Evolutionary conservation across 2,797 vertebrate genomes (phyloP), one percentile per base, ranked within the genome.

Genomic region (Microtus agrestis): DNA sequence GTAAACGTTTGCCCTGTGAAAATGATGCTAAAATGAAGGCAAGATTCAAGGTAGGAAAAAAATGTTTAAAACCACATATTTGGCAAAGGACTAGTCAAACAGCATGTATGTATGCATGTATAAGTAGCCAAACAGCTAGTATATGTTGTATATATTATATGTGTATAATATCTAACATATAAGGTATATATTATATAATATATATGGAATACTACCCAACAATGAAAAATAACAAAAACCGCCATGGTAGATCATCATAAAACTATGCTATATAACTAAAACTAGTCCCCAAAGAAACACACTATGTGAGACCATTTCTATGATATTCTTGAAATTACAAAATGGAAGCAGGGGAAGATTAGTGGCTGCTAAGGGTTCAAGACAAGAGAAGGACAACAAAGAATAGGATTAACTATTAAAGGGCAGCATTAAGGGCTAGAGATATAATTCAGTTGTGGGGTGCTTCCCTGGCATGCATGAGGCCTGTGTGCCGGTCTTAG

Each of bases 281-380:
- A 11, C 4, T 61, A 74, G 40, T 69, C 23, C 14, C 29, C 46
- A 63, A 63, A 40, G 27, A n/a, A 56, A 13, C 78, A 79, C 12
- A n/a, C 43, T 79, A 0, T 4, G 0, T n/a, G 1, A 25, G 34
- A 56, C 5, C 19, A 56, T 69, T 51, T 78, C n/a, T 37, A 23
- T 77, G 79, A 81, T 29, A 91, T 67, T 79, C 74, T 84, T 69
- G 46, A 92, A 76, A 93, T 73, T 15, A 94, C 46, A 78, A 76
- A 91, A 34, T 74, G 59, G 63, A 79, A 71, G 56, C 76, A 3
- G 61, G 91, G 79, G 88, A 37, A 93, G 25, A 54, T 40, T 27
- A 25, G n/a, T 73, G 37, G 7, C 67, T 73, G 17, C 43, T 48
- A 79, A 54, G 7, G 37, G n/a, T 54, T 92, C 56, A 63, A 46